Conservation (phyloP, 2,888 invertebrate species). For the Plemyria rubiginata region DNA sequence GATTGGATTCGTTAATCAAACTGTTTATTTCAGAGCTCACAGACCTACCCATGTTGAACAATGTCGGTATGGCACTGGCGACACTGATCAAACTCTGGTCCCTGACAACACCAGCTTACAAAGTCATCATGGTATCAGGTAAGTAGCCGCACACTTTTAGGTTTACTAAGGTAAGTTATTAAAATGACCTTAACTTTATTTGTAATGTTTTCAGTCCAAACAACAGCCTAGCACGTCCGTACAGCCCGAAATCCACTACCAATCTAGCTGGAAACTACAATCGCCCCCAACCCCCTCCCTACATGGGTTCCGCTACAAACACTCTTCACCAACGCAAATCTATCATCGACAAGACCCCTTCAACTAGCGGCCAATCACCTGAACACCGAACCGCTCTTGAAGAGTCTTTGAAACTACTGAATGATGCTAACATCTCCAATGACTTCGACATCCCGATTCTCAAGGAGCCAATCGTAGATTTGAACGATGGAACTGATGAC, state of each 20-base stretch:
- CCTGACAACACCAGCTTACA: slow-evolving; percentile 71
- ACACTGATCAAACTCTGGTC: slow-evolving; percentile 73
- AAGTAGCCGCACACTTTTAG: background rate
- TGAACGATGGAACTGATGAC: slow-evolving; percentile 71
- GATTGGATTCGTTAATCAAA: too few relatives aligned
- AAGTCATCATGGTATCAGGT: slow-evolving; percentile 71
- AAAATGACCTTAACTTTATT: background rate
- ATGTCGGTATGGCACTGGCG: slow-evolving; percentile 72
- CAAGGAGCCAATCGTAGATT: slow-evolving; percentile 71
- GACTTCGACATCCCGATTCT: slow-evolving; percentile 61
- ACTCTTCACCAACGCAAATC: slow-evolving; percentile 71
- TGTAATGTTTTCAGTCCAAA: slow-evolving; percentile 77
- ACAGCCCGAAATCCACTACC: slow-evolving; percentile 76
- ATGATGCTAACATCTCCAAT: slow-evolving; percentile 74
- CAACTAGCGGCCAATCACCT: slow-evolving; percentile 62
- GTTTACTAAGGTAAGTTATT: background rate
- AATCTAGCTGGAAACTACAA: slow-evolving; percentile 76
- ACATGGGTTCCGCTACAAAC: slow-evolving; percentile 68
- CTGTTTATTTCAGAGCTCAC: slow-evolving; percentile 63
- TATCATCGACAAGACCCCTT: slow-evolving; percentile 54
- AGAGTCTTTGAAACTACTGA: slow-evolving; percentile 75
- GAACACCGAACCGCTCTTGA: slow-evolving; percentile 73
- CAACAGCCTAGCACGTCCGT: slow-evolving; percentile 81
- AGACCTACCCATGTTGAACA: slow-evolving; percentile 69
- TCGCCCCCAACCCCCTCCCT: slow-evolving; percentile 80